Percentiles rank a stretch among this genome's conserved stretches.
These are phyloP conservation scores for Orchesellides sinensis DNA, from an alignment of 2,888 invertebrate species.

Conservation along the genomic window DNA sequence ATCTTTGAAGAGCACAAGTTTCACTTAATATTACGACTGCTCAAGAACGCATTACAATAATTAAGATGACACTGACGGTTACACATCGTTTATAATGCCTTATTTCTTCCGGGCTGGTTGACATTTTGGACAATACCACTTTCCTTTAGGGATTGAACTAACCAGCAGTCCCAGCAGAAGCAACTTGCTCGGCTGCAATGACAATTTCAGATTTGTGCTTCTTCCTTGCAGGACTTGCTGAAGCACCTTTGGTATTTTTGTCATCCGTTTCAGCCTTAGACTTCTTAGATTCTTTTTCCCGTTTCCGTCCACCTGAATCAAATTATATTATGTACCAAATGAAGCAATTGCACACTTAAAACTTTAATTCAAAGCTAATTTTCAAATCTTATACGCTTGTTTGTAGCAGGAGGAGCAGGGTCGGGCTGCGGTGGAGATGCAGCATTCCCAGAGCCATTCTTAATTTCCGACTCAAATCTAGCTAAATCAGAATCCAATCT, in stretches of 20 bases:
- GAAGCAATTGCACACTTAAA: background rate
- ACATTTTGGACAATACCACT: conserved; percentile 97
- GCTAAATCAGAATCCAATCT: conserved; percentile 97
- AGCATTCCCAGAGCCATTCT: conserved; percentile 82
- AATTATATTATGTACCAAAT: background rate
- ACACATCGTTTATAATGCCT: too few species aligned
- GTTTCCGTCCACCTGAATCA: conserved; percentile 69
- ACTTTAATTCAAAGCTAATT: background rate
- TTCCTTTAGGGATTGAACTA: conserved; percentile 94
- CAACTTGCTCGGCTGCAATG: conserved; percentile 76
- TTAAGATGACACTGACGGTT: background rate
- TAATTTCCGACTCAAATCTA: conserved; percentile 96
- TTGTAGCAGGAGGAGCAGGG: conserved; percentile 64
- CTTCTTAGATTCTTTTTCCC: conserved; percentile 75
- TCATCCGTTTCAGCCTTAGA: conserved; percentile 68
- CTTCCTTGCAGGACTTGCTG: conserved; percentile 72
- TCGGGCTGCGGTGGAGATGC: conserved; percentile 75
- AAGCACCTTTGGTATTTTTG: conserved; percentile 68
- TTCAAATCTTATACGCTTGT: conserved; percentile 66
- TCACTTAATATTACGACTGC: too few species aligned
- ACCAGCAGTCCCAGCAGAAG: conserved; percentile 84
- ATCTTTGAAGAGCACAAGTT: too few species aligned
- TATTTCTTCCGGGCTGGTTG: conserved; percentile 85
- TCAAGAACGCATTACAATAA: too few species aligned
- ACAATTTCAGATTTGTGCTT: conserved; percentile 74